Evolutionary conservation across 1,140 invertebrate genomes (phyloP).

Genomic region (Geopemphigus sp.): DNA sequence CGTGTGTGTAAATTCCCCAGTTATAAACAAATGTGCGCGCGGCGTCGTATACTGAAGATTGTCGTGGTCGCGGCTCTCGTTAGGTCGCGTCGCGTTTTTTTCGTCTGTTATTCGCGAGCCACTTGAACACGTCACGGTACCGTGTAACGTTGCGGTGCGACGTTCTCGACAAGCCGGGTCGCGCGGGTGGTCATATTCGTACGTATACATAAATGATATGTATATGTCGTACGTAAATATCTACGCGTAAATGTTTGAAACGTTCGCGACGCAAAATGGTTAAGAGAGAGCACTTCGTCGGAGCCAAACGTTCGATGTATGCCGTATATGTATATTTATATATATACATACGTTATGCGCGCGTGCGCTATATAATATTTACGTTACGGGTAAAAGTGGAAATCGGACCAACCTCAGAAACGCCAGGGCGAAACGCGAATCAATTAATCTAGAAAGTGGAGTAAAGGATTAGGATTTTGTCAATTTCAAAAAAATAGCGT

Average conservation of each 20-base stretch:
- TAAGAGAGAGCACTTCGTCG: too few relatives aligned
- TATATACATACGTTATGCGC: background rate
- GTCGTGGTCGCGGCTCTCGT: background rate
- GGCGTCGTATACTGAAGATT: background rate
- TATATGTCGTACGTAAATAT: too few relatives aligned
- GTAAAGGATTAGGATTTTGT: too few relatives aligned
- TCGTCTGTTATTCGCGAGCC: constrained; percentile 22
- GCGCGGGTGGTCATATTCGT: background rate
- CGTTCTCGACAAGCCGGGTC: background rate
- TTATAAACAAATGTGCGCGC: constrained; percentile 34
- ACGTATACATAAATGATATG: too few relatives aligned
- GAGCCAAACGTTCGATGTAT: background rate
- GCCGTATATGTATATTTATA: background rate
- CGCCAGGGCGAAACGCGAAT: too few relatives aligned
- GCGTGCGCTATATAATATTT: too few relatives aligned
- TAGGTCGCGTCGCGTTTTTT: constrained; percentile 35
- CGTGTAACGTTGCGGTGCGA: too few relatives aligned
- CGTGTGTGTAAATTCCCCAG: background rate
- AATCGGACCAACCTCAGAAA: too few relatives aligned
- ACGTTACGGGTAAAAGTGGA: background rate
- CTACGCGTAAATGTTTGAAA: too few relatives aligned
- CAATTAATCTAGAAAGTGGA: too few relatives aligned
- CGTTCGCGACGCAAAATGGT: too few relatives aligned
- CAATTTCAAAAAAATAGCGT: too few relatives aligned
- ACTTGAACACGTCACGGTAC: constrained; percentile 36